Base-by-base conservation (phyloP, 2,888 invertebrate species). In the Calephelis perditalis region DNA sequence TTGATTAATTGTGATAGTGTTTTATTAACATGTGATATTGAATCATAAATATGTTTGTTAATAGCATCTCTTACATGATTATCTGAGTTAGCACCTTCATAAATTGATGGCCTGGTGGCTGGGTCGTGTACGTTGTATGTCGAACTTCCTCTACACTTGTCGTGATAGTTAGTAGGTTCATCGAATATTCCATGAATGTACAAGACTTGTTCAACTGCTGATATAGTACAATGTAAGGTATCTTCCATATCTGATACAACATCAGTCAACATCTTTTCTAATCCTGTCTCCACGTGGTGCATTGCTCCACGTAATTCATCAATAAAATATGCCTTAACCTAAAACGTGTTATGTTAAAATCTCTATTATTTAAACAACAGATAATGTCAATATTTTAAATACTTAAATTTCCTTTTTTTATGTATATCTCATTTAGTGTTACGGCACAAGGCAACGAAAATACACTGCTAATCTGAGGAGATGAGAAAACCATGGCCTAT, bases 161-260 rank as follows among this genome's bases (percentile, higher is more conserved):
- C 65, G 15, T 73, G 69, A 58, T 74, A 76, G 5, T 71, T 66
- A 5, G 72, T 66, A 5, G 70, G 61, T 54, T 70, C 70, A 15
- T 66, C 63, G 15, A 70, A 69, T 45, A 73, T 55, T 2, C 74
- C 72, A 56, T 71, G 71, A 7, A 73, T 63, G 4, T 71, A 67
- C 45, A 84, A 64, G n/a, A 76, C 80, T 67, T 81, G 72, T 71
- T 84, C 82, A 43, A 87, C 78, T 0, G 85, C 82, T 46, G 81
- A 71, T 64, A 87, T 73, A 4, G 87, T 83, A 64, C 87, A 86
- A 49, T 84, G 82, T 40, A 85, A 75, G 2, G 83, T 82, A 37
- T 80, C 79, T 65, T 75, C 78, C n/a, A 86, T 75, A 66, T 87
- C 87, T 45, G 73, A 70, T 9, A 80, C 79, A 43, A 86, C 84